Conservation (phyloP, 2,888 invertebrate species). For the Onchidella celtica region DNA sequence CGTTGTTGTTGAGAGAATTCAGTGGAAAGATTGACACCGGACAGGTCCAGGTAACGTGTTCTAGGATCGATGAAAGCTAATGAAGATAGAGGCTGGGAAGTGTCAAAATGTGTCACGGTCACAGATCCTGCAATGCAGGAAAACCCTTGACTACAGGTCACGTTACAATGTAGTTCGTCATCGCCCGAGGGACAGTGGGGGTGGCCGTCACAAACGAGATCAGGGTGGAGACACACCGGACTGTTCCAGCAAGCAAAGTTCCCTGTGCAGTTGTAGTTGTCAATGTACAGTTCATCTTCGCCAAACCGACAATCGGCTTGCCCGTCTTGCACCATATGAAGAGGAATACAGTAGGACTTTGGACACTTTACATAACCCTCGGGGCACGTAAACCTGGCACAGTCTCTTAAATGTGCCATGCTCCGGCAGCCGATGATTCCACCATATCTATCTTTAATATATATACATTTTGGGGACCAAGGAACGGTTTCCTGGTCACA, state of each 20-base stretch:
- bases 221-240: background rate
- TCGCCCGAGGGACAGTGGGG: background rate
- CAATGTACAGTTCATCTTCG: background rate
- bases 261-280: background rate
- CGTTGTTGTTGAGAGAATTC: background rate
- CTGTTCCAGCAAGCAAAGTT: conserved; percentile 10
- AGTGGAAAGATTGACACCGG: background rate
- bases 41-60: background rate
- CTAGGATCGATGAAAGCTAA: background rate
- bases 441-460: background rate
- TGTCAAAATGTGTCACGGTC: background rate
- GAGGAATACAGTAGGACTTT: conserved; percentile 12
- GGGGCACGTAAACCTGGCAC: background rate
- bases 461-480: background rate
- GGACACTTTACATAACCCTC: conserved; percentile 31
- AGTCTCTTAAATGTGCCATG: conserved; percentile 1
- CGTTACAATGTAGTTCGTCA: background rate
- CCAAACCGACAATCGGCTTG: background rate
- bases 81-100: background rate
- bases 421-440: background rate
- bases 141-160: background rate
- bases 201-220: background rate
- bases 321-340: background rate
- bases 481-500: too few relatives aligned
- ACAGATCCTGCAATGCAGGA: background rate